phyloP scores from a whole-genome alignment of 1,140 invertebrate species.

The Hirudo medicinalis region DNA sequence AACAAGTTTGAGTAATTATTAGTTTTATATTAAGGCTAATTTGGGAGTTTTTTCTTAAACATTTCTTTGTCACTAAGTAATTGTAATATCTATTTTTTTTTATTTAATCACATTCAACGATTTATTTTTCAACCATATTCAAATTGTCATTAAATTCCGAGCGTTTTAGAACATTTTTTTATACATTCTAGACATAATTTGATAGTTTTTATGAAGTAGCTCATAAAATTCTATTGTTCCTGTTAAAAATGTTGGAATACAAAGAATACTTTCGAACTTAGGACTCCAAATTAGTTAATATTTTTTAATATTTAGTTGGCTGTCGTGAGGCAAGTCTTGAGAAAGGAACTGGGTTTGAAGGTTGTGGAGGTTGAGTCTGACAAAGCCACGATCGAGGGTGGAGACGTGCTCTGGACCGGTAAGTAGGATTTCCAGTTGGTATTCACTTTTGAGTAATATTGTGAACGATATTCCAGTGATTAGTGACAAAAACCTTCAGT shows the following conservation, averaged over 20 bases:
- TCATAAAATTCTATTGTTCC: too few relatives aligned
- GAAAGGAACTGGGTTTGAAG: conserved; percentile 67
- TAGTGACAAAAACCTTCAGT: not conserved
- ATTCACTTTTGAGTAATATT: not conserved
- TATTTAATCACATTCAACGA: too few relatives aligned
- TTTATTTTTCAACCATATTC: too few relatives aligned
- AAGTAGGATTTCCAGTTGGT: not conserved
- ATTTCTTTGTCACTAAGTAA: too few relatives aligned
- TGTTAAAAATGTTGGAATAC: too few relatives aligned
- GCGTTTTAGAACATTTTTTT: too few relatives aligned
- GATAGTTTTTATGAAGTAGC: too few relatives aligned
- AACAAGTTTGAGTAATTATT: conserved; percentile 13
- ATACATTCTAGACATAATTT: too few relatives aligned
- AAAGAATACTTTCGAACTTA: too few relatives aligned
- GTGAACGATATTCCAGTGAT: not conserved
- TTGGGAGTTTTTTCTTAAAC: too few relatives aligned
- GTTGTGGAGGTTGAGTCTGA: conserved; percentile 66
- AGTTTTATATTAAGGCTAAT: not conserved
- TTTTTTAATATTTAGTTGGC: conserved; percentile 50
- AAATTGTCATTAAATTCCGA: too few relatives aligned
- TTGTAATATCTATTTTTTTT: too few relatives aligned
- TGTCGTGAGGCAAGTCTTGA: conserved; percentile 60
- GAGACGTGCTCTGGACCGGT: conserved; percentile 90
- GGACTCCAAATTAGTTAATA: not conserved
- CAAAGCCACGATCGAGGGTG: conserved; percentile 66